Base-by-base conservation (phyloP, 2,888 invertebrate genomes). In the Allacma fusca region DNA sequence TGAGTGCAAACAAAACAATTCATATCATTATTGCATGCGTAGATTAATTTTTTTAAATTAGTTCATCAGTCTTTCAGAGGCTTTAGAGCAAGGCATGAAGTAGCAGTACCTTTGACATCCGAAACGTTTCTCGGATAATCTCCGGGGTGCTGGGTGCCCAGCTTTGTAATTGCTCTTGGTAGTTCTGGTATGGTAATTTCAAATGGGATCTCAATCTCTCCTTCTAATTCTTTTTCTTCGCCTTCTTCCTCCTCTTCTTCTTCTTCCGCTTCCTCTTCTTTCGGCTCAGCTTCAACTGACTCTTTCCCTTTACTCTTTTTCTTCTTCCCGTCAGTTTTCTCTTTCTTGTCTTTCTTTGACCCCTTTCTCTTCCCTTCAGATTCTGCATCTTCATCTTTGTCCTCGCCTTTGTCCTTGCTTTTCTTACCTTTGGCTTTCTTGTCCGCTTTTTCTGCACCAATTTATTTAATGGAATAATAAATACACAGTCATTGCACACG, bases 51-150 rank as follows among this genome's bases (percentile, higher is more conserved):
- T 40, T 40, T n/a, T n/a, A n/a, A n/a, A n/a, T n/a, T n/a, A n/a
- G n/a, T n/a, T n/a, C n/a, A n/a, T n/a, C n/a, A n/a, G n/a, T n/a
- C n/a, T n/a, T n/a, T n/a, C n/a, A n/a, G n/a, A n/a, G n/a, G n/a
- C n/a, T n/a, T n/a, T n/a, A n/a, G n/a, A n/a, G n/a, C n/a, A 40
- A 40, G 13, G 5, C 13, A 40, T 40, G 40, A 40, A 40, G 40
- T 40, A 9, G 13, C 13, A n/a, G 5, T 24, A 79, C 75, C 76
- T 77, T 78, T 73, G 1, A 81, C 68, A 59, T 81, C 82, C 13
- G 77, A 64, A n/a, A 81, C 40, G 28, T 79, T 77, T 4, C 44
- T 43, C 0, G 81, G 80, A 72, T 80, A 81, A 9, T 81, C 78
- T 5, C 68, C 67, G 21, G 72, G 67, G 59, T 70, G 23, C 34